Conservation (phyloP, 2,888 invertebrate species). For the Leptopterna dolabrata region DNA sequence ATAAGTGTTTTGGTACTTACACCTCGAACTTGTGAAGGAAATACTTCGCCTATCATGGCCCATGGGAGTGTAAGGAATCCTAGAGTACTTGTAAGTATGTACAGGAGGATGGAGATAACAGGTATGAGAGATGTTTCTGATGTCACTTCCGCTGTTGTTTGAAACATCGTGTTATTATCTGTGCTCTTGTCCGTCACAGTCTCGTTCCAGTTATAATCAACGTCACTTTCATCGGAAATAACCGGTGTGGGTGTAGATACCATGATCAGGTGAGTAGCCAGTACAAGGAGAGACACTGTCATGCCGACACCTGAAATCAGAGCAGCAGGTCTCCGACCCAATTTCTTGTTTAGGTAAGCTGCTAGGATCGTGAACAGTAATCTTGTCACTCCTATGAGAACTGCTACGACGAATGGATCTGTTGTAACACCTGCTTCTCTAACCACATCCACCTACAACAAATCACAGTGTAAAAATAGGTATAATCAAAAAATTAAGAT, state of each 20-base stretch:
- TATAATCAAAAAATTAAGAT: too few species aligned
- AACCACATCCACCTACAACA: conserved; percentile 67
- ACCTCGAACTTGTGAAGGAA: conserved; percentile 70
- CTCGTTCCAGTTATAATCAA: not conserved
- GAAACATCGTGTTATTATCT: conserved; percentile 32
- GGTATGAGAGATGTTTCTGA: conserved; percentile 59
- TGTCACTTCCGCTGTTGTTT: conserved; percentile 26
- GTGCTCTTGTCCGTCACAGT: conserved; percentile 58
- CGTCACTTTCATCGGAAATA: not conserved
- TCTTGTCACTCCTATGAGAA: conserved; percentile 62
- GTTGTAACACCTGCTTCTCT: conserved; percentile 61
- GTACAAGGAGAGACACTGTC: conserved; percentile 68
- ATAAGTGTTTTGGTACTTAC: too few species aligned
- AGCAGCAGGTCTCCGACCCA: conserved; percentile 61
- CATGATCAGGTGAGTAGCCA: conserved; percentile 54
- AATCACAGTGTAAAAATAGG: too few species aligned
- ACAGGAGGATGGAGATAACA: conserved; percentile 60
- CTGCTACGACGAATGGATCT: conserved; percentile 62
- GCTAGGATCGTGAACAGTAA: conserved; percentile 61
- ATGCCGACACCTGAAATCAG: conserved; percentile 71
- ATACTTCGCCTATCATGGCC: conserved; percentile 72
- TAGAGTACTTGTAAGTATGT: conserved; percentile 68
- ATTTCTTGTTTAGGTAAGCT: conserved; percentile 60
- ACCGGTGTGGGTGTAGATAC: not conserved
- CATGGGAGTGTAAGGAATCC: conserved; percentile 72